These are phyloP conservation scores for Criorhina ranunculi DNA, from an alignment of 2,888 invertebrate genomes.

Conservation along the genomic window DNA sequence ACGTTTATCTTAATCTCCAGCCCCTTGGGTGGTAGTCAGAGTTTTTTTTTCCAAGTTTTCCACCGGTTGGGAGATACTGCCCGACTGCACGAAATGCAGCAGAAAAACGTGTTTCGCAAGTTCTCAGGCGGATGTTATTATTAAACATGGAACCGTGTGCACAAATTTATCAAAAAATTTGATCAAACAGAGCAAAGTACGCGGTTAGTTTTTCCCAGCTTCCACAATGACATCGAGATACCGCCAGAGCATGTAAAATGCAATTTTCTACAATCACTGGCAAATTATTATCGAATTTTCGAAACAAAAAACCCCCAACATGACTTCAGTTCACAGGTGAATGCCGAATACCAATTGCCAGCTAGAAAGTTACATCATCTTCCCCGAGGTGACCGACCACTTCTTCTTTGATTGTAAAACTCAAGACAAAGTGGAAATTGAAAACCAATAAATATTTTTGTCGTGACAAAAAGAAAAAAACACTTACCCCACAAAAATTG, in stretches of 20 bases:
- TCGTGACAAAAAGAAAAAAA: background rate
- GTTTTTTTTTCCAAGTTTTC: too few species aligned
- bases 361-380: constrained; percentile 44
- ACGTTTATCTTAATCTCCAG: background rate
- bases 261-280: background rate
- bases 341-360: constrained; percentile 1
- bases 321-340: background rate
- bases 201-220: too few species aligned
- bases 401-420: constrained; percentile 26
- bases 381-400: constrained; percentile 3
- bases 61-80: background rate
- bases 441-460: constrained; percentile 23
- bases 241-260: background rate
- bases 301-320: background rate
- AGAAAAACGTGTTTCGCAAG: constrained; percentile 15
- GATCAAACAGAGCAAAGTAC: background rate
- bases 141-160: background rate
- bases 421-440: constrained; percentile 19
- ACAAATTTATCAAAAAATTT: background rate
- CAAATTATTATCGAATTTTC: background rate
- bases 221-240: too few species aligned
- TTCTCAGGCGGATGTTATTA: background rate
- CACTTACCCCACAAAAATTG: constrained; percentile 33
- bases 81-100: constrained; percentile 4
- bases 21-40: background rate